A percentile compares a stretch with the other conserved stretches of the same genome.
These are phyloP conservation scores for Sinelater perroti DNA, from an alignment of 2,888 invertebrate species.

Conservation along the genomic window DNA sequence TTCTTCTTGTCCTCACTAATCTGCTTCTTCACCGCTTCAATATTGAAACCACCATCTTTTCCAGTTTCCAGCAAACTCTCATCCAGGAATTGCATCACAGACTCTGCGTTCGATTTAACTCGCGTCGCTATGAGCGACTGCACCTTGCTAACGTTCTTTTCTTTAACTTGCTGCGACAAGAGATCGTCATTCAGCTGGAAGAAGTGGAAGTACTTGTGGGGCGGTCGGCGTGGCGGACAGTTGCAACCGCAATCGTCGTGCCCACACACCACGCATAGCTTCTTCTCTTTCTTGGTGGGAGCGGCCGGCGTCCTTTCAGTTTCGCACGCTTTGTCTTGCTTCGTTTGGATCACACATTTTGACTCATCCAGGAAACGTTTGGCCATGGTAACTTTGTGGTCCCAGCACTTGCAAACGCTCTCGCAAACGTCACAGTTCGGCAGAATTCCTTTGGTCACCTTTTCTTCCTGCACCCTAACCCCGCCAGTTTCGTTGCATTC, in stretches of 20 bases:
- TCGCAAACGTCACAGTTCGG: slow-evolving; percentile 8
- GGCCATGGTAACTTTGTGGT: not conserved
- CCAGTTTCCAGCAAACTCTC: too few relatives aligned
- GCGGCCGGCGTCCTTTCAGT: not conserved
- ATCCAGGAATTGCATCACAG: too few relatives aligned
- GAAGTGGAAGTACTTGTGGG: not conserved
- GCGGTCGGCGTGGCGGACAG: not conserved
- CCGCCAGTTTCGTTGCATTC: not conserved
- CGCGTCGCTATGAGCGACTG: too few relatives aligned
- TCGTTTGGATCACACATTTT: not conserved
- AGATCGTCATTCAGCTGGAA: not conserved
- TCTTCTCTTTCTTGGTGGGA: not conserved
- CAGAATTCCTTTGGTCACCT: not conserved
- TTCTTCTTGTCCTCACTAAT: too few relatives aligned
- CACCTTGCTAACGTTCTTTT: not conserved
- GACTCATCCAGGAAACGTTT: slow-evolving; percentile 2
- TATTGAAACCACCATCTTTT: too few relatives aligned
- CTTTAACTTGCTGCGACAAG: not conserved
- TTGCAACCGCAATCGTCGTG: slow-evolving; percentile 1
- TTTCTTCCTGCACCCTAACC: not conserved
- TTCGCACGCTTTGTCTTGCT: slow-evolving; percentile 7
- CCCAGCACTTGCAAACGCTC: not conserved
- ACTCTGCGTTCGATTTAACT: too few relatives aligned
- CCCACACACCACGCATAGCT: slow-evolving; percentile 11
- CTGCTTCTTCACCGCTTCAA: not conserved